Conservation (phyloP, 2,113 vertebrate species). For the Sclerurus mexicanus region DNA sequence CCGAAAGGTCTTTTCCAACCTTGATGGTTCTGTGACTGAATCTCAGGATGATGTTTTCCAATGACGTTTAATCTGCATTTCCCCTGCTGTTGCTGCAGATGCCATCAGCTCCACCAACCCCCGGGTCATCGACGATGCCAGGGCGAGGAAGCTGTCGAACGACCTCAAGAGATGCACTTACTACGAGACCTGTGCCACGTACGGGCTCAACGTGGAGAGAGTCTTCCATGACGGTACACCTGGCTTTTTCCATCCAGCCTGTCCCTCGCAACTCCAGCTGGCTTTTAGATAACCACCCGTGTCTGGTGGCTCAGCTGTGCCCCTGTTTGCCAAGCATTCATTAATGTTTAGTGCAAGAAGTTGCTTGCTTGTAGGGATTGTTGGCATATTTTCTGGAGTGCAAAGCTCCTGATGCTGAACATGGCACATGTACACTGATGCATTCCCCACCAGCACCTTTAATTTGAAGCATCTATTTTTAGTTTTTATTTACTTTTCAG, state of each 20-base stretch:
- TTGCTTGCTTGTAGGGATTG: accelerated
- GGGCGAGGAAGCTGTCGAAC: slow-evolving; percentile 90
- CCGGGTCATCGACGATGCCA: slow-evolving; percentile 88
- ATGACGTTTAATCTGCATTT: accelerated
- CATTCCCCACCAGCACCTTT: neutral
- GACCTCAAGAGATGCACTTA: slow-evolving; percentile 97
- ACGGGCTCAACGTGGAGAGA: slow-evolving; percentile 95
- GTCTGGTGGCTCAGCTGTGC: neutral
- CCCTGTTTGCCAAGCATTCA: neutral
- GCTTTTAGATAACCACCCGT: accelerated
- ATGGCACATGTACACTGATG: accelerated
- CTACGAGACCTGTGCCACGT: slow-evolving; percentile 97
- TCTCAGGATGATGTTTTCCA: neutral
- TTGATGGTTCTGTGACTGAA: accelerated
- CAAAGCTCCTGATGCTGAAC: neutral
- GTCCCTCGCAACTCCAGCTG: neutral
- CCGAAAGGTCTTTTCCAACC: neutral
- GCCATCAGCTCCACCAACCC: slow-evolving; percentile 94
- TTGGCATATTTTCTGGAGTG: neutral
- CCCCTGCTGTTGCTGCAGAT: slow-evolving; percentile 68
- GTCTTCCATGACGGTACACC: slow-evolving; percentile 94
- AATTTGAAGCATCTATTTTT: neutral
- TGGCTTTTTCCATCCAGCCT: neutral
- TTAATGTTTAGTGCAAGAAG: neutral
- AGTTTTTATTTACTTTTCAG: neutral